A percentile compares a stretch with the other conserved stretches of the same genome.
Conservation (phyloP, 2,797 vertebrate genomes). For the Diceros bicornis region DNA sequence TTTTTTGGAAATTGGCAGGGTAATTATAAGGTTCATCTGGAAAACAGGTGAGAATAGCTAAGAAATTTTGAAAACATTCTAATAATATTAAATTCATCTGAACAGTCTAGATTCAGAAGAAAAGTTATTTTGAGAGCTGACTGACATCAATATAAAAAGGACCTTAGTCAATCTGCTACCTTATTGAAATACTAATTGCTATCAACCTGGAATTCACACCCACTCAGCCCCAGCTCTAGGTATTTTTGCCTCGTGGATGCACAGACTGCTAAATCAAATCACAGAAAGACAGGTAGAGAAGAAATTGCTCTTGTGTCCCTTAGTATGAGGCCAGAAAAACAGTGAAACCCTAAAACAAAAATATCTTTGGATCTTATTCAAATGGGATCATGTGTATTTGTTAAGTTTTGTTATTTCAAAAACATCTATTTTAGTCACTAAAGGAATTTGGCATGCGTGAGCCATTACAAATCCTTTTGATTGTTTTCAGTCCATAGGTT, state of each 20-base stretch:
- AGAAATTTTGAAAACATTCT: slow-evolving; percentile 70
- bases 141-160: slow-evolving; percentile 60
- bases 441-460: not conserved
- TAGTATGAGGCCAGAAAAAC: not conserved
- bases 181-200: slow-evolving; percentile 64
- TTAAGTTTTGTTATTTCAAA: not conserved
- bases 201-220: slow-evolving; percentile 49
- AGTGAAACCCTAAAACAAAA: slow-evolving; percentile 56
- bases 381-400: not conserved
- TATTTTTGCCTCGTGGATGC: slow-evolving; percentile 56
- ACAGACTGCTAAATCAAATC: slow-evolving; percentile 15
- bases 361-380: not conserved
- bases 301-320: not conserved
- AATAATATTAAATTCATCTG: slow-evolving; percentile 67
- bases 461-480: not conserved
- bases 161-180: not conserved
- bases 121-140: slow-evolving; percentile 75
- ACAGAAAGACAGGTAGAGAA: slow-evolving; percentile 32
- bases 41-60: slow-evolving; percentile 45
- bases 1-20: slow-evolving; percentile 1
- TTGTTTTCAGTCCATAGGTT: slow-evolving; percentile 24
- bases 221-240: not conserved
- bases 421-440: not conserved
- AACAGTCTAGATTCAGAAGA: slow-evolving; percentile 68
- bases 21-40: slow-evolving; percentile 57